Conservation (phyloP, 2,888 invertebrate genomes). For the Thecocarcelia acutangulata region DNA sequence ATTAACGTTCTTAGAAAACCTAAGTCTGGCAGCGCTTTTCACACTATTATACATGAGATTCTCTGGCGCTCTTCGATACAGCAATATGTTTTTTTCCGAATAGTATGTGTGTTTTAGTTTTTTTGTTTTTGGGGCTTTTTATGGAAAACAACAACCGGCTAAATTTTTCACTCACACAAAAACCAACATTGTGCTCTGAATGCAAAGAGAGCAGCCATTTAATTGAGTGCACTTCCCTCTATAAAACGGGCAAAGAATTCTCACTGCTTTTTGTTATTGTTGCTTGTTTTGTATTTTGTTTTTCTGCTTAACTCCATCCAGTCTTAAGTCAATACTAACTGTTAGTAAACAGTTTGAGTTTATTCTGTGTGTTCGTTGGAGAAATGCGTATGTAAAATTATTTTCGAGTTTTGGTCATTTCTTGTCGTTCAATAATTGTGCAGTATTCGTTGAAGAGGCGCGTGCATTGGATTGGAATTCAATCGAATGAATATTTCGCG, state of each 20-base stretch:
- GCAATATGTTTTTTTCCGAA: too few relatives aligned
- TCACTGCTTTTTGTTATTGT: neutral
- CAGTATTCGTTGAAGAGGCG: conserved; percentile 75
- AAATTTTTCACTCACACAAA: neutral
- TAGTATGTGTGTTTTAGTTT: conserved; percentile 19
- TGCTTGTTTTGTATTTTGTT: neutral
- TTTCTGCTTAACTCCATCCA: conserved; percentile 35
- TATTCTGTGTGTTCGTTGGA: conserved; percentile 29
- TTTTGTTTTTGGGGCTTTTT: neutral
- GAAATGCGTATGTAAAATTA: conserved; percentile 33
- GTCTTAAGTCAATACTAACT: conserved; percentile 25
- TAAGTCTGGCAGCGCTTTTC: too few relatives aligned
- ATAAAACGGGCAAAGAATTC: conserved; percentile 27
- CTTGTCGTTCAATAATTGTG: conserved; percentile 69
- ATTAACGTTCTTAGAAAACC: too few relatives aligned
- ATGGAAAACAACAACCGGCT: conserved; percentile 47
- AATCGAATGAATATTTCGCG: conserved; percentile 61
- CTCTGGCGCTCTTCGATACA: too few relatives aligned
- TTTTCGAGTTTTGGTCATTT: conserved; percentile 51
- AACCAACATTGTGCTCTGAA: neutral
- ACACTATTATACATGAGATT: too few relatives aligned
- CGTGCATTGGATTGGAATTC: conserved; percentile 74
- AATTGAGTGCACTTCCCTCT: conserved; percentile 20
- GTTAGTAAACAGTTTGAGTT: conserved; percentile 44
- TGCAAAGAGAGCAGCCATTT: neutral